Percentiles rank a stretch among this genome's conserved stretches.
These are phyloP conservation scores for Globodera rostochiensis DNA, from an alignment of 1,140 invertebrate genomes.

Conservation along the genomic window DNA sequence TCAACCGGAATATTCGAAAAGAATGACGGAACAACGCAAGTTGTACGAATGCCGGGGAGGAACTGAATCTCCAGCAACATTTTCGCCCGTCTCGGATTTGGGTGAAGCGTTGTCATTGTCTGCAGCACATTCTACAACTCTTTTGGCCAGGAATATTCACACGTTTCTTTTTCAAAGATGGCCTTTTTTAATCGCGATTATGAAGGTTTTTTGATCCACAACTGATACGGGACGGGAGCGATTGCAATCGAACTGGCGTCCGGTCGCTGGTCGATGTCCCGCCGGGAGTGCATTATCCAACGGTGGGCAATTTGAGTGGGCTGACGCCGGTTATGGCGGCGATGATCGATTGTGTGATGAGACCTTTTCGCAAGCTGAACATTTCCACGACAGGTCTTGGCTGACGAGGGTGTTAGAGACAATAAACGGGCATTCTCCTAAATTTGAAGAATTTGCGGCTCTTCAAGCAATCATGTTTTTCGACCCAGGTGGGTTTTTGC, in stretches of 20 bases:
- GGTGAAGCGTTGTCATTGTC: neutral
- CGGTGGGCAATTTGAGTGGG: conserved; percentile 47
- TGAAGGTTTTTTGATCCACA: conserved; percentile 49
- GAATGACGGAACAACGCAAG: neutral
- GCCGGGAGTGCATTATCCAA: conserved; percentile 51
- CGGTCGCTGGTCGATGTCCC: conserved; percentile 54
- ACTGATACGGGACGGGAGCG: conserved; percentile 41
- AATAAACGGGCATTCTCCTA: too few species aligned
- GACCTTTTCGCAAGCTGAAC: conserved; percentile 57
- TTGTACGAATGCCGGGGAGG: too few species aligned
- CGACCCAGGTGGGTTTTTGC: conserved; percentile 53
- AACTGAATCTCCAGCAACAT: too few species aligned
- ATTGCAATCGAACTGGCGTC: conserved; percentile 47
- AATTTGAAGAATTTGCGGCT: conserved; percentile 53
- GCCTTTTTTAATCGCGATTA: neutral
- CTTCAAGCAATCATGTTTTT: conserved; percentile 66
- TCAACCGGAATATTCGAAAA: neutral
- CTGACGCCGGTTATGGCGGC: conserved; percentile 62
- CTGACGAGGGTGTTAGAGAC: too few species aligned
- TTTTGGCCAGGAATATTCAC: conserved; percentile 8
- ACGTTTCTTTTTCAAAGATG: conserved; percentile 7
- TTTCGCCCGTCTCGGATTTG: too few species aligned
- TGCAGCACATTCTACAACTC: neutral
- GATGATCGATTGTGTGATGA: conserved; percentile 65
- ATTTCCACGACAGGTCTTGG: conserved; percentile 47